Evolutionary conservation across 35 echinoderm and acorn worm genomes (phyloP).

Genomic region (Apostichopus parvimensis): DNA sequence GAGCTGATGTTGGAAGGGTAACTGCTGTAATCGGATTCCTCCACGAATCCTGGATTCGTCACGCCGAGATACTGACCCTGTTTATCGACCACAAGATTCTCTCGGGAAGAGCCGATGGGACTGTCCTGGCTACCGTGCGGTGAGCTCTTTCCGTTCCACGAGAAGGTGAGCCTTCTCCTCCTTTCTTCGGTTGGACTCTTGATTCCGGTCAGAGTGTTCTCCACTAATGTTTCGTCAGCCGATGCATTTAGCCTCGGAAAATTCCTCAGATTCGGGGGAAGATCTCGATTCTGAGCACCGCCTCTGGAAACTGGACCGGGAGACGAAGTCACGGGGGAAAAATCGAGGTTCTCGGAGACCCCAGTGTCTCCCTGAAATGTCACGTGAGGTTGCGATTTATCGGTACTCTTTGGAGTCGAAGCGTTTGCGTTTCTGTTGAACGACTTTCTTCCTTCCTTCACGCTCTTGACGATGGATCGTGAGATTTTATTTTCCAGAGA

Average conservation of each 20-base stretch:
- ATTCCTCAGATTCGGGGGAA: not conserved
- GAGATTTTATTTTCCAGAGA: constrained; percentile 54
- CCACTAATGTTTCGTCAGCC: not conserved
- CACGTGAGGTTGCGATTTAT: not conserved
- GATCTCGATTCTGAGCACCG: not conserved
- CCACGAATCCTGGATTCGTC: constrained; percentile 77
- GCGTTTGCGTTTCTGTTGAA: constrained; percentile 12
- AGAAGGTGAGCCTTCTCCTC: constrained; percentile 2
- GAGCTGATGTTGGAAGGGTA: constrained; percentile 60
- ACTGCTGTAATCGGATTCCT: constrained; percentile 69
- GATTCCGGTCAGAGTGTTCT: not conserved
- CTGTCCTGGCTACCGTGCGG: constrained; percentile 19
- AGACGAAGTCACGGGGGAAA: not conserved
- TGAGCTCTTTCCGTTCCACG: constrained; percentile 31
- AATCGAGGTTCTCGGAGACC: not conserved
- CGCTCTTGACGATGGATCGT: constrained; percentile 51
- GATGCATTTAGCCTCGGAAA: not conserved
- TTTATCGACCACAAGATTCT: constrained; percentile 60
- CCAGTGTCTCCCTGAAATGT: not conserved
- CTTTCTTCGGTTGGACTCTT: not conserved
- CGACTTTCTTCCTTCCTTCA: constrained; percentile 52
- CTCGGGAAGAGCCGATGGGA: constrained; percentile 55
- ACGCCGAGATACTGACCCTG: constrained; percentile 46
- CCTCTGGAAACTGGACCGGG: not conserved
- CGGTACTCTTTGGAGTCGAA: constrained; percentile 37